These are phyloP conservation scores for Nansenia antarctica DNA, from an alignment of 2,113 vertebrate genomes.

Conservation along the genomic window DNA sequence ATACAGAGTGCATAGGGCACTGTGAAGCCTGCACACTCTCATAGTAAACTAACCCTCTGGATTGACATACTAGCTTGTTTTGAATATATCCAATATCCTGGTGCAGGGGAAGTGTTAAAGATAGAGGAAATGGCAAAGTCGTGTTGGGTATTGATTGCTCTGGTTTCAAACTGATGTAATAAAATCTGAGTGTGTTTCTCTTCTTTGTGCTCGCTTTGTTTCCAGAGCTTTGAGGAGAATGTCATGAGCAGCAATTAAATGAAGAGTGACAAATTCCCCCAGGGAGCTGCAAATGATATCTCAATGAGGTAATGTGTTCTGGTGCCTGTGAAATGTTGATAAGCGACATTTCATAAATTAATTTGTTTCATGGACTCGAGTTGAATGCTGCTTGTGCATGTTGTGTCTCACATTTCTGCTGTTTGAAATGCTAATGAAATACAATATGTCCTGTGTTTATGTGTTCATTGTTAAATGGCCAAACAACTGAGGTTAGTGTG, in stretches of 20 bases:
- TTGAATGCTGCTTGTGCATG: slow-evolving; percentile 11
- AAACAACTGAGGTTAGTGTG: not conserved
- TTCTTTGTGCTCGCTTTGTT: slow-evolving; percentile 39
- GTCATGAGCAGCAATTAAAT: slow-evolving; percentile 50
- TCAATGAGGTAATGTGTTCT: slow-evolving; percentile 25
- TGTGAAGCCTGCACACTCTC: too few relatives aligned
- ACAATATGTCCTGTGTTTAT: not conserved
- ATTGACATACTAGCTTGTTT: too few relatives aligned
- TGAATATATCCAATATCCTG: not conserved
- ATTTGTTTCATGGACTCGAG: slow-evolving; percentile 34
- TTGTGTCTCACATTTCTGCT: not conserved
- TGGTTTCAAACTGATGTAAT: slow-evolving; percentile 47
- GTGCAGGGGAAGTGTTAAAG: slow-evolving; percentile 14
- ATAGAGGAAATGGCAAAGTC: slow-evolving; percentile 36
- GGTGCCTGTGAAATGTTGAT: slow-evolving; percentile 44
- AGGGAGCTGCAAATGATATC: slow-evolving; percentile 57
- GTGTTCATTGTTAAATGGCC: not conserved
- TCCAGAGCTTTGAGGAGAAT: slow-evolving; percentile 38
- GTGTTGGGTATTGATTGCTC: slow-evolving; percentile 51
- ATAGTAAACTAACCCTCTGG: too few relatives aligned
- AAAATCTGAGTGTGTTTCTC: slow-evolving; percentile 45
- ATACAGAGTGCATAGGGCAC: too few relatives aligned
- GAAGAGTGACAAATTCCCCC: slow-evolving; percentile 40
- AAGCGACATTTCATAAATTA: slow-evolving; percentile 36
- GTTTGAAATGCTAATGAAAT: not conserved